Evolutionary conservation across 2,888 invertebrate genomes (phyloP).

Genomic region (Masnerella sp.): DNA sequence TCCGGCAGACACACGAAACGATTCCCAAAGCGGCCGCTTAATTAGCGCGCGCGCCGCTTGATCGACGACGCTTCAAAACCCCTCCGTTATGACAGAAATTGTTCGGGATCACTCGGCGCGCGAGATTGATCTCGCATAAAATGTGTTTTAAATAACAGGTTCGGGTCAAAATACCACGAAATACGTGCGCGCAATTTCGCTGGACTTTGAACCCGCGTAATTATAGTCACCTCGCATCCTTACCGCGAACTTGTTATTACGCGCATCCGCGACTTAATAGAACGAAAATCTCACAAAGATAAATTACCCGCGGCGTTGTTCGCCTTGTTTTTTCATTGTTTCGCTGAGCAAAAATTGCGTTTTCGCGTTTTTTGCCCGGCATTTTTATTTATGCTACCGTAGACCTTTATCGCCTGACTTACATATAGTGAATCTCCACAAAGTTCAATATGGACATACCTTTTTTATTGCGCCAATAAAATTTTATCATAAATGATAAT

Average conservation of each 20-base stretch:
- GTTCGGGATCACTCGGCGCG: constrained; percentile 38
- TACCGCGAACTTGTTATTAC: constrained; percentile 45
- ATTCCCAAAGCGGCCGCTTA: constrained; percentile 56
- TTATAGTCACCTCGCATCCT: constrained; percentile 37
- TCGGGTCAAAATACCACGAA: constrained; percentile 40
- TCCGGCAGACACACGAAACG: constrained; percentile 56
- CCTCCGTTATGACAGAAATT: constrained; percentile 47
- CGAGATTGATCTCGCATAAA: constrained; percentile 50
- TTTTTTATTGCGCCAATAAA: too few relatives aligned
- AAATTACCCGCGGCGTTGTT: too few relatives aligned
- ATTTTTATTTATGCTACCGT: too few relatives aligned
- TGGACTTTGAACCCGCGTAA: constrained; percentile 53
- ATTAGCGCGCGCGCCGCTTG: constrained; percentile 56
- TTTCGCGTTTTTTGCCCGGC: too few relatives aligned
- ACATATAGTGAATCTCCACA: too few relatives aligned
- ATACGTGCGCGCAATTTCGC: constrained; percentile 45
- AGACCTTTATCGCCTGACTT: too few relatives aligned
- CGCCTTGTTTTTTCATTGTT: too few relatives aligned
- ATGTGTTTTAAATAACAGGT: constrained; percentile 54
- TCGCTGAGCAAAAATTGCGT: too few relatives aligned
- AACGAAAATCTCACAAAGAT: constrained; percentile 44
- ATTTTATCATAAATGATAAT: too few relatives aligned
- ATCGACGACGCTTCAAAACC: constrained; percentile 57
- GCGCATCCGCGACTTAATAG: constrained; percentile 40
- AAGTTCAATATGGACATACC: too few relatives aligned